These are phyloP conservation scores for Melanargia galathea DNA, from an alignment of 2,888 invertebrate genomes.

Conservation along the genomic window DNA sequence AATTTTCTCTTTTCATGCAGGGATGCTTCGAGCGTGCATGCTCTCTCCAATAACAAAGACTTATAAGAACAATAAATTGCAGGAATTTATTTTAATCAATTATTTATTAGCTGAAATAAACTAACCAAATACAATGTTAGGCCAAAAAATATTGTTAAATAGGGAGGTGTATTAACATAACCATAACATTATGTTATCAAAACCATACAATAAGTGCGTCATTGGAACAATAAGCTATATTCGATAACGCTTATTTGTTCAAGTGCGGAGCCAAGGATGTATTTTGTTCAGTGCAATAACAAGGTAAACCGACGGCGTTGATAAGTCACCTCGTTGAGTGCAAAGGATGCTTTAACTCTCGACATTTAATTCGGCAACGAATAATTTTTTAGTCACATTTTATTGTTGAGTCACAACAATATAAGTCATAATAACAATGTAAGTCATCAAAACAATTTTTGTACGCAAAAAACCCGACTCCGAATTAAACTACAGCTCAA, in stretches of 20 bases:
- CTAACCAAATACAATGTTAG: neutral
- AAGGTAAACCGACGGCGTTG: slow-evolving; percentile 38
- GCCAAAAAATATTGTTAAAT: neutral
- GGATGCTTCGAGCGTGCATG: too few species aligned
- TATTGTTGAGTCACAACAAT: neutral
- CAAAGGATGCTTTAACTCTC: neutral
- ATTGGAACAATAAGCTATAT: slow-evolving; percentile 40
- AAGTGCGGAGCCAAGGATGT: slow-evolving; percentile 68
- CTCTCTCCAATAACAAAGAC: too few species aligned
- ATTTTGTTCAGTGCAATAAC: slow-evolving; percentile 39
- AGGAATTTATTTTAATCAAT: too few species aligned
- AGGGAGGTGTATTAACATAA: neutral
- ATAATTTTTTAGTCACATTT: neutral
- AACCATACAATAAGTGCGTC: slow-evolving; percentile 28
- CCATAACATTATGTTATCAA: slow-evolving; percentile 16
- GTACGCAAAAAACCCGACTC: neutral
- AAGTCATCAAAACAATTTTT: neutral
- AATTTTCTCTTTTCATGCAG: too few species aligned
- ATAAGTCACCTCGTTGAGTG: slow-evolving; percentile 3
- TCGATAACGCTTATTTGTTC: slow-evolving; percentile 64
- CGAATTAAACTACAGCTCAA: too few species aligned
- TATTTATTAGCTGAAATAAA: too few species aligned
- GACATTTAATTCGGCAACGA: slow-evolving; percentile 5
- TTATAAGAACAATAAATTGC: too few species aligned
- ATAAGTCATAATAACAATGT: neutral